Conservation (phyloP, 2,797 vertebrate species). For the Macrochelys suwanniensis region DNA sequence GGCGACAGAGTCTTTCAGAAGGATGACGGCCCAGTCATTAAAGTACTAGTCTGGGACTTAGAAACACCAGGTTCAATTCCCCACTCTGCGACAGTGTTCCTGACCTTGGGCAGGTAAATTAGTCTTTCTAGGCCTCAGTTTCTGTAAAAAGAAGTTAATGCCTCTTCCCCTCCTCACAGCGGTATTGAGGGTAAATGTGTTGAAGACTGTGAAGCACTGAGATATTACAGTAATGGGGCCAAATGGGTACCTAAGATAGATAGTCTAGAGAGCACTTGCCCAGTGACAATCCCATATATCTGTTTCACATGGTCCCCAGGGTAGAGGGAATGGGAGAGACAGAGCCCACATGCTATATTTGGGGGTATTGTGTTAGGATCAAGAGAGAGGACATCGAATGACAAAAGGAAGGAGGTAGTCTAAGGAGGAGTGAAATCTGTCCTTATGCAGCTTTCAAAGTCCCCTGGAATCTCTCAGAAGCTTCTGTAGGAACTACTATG, state of each 20-base stretch:
- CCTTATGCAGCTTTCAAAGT: background rate
- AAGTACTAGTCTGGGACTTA: background rate
- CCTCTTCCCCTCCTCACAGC: background rate
- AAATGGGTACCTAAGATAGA: background rate
- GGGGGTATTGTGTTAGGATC: background rate
- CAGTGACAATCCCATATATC: background rate
- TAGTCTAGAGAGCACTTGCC: background rate
- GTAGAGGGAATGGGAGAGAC: background rate
- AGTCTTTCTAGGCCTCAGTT: background rate
- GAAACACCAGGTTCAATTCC: background rate
- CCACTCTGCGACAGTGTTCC: background rate
- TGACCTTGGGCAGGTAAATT: background rate
- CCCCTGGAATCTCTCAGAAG: background rate
- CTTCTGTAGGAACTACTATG: background rate
- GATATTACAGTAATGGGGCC: background rate
- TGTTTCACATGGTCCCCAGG: background rate
- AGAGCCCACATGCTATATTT: background rate
- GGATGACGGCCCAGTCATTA: background rate
- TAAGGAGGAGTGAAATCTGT: background rate
- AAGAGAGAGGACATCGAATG: background rate
- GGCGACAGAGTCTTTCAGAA: background rate
- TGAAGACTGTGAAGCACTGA: background rate
- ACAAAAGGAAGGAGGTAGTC: background rate
- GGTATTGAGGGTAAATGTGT: background rate
- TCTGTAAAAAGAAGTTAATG: background rate